Base-by-base conservation (phyloP, 2,113 vertebrate genomes). In the Clarias macrocephalus region DNA sequence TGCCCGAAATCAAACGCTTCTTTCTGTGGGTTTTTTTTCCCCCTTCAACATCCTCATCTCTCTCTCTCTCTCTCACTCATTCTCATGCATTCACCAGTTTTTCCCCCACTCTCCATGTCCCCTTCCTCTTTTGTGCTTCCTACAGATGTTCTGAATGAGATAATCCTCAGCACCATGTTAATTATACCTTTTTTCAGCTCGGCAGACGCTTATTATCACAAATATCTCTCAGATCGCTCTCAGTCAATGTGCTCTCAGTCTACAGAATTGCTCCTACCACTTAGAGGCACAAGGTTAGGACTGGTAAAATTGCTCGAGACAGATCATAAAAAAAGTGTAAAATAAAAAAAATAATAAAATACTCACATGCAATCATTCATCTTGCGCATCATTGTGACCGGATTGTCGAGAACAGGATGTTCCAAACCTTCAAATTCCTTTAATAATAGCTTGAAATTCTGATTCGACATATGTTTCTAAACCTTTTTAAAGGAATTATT, bases 61-160 rank as follows among this genome's bases (percentile, higher is more conserved):
- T 30, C 33, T 56, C 28, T 16, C 48, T 42, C 60, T 30, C 37
- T 57, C 28, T 16, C 11, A 25, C 48, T 56, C 63, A 66, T 80
- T 86, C 52, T 33, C 7, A 18, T 18, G 65, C 76, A 25, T 57
- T 37, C 59, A 18, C 56, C 76, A 30, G 21, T 28, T 59, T 18
- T 42, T 6, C 30, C 73, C n/a, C 54, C 37, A 3, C 37, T 63
- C 8, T 73, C 57, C n/a, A 52, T 63, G 90, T 92, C 56, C 76
- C 25, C 76, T 68, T 80, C 63, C 25, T 65, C 57, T 52, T 80
- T 68, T 75, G 83, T 75, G 77, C 60, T 18, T 82, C 37, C n/a
- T 75, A 65, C 80, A 83, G 86, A 87, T 76, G 68, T 82, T 59
- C 59, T 37, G 80, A 54, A 80, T 57, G 13, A 87, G 80, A 62